A percentile compares a stretch with the other conserved stretches of the same genome.
phyloP scores from a whole-genome alignment of 2,888 invertebrate genomes.

The Agrochola circellaris region DNA sequence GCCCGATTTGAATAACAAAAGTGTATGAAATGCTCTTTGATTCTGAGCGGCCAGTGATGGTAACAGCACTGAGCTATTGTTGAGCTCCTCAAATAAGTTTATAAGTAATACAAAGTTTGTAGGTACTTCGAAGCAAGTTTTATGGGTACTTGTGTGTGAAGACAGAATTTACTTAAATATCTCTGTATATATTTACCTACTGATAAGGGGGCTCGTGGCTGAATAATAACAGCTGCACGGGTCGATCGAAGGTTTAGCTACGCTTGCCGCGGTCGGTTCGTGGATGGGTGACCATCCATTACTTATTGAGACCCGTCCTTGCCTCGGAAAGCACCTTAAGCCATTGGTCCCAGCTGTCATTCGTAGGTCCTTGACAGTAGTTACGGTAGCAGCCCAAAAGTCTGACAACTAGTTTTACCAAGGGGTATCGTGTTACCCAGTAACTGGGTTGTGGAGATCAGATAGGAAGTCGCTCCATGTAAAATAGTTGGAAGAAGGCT shows the following conservation, averaged over 20 bases:
- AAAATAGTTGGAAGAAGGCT: background rate
- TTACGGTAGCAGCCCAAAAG: background rate
- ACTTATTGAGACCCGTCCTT: background rate
- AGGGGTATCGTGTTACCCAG: too few species aligned
- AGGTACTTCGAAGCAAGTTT: constrained; percentile 49
- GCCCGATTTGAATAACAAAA: constrained; percentile 69
- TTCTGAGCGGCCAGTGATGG: constrained; percentile 58
- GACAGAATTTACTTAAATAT: background rate
- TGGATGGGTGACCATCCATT: background rate
- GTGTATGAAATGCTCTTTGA: constrained; percentile 65
- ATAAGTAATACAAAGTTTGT: constrained; percentile 62
- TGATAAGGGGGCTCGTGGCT: background rate
- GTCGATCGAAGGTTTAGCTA: background rate
- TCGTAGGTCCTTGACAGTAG: background rate
- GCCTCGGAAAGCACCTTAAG: background rate
- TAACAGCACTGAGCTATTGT: constrained; percentile 57
- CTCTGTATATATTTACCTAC: too few species aligned
- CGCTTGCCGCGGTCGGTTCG: background rate
- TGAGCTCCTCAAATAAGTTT: constrained; percentile 50
- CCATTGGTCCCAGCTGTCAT: background rate
- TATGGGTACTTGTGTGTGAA: constrained; percentile 20
- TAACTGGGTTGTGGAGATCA: background rate
- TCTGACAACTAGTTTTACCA: background rate
- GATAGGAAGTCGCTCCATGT: background rate
- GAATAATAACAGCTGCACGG: background rate